A percentile compares a stretch with the other conserved stretches of the same genome.
phyloP scores from a whole-genome alignment of 1,140 invertebrate genomes.

The Aricia agestis region DNA sequence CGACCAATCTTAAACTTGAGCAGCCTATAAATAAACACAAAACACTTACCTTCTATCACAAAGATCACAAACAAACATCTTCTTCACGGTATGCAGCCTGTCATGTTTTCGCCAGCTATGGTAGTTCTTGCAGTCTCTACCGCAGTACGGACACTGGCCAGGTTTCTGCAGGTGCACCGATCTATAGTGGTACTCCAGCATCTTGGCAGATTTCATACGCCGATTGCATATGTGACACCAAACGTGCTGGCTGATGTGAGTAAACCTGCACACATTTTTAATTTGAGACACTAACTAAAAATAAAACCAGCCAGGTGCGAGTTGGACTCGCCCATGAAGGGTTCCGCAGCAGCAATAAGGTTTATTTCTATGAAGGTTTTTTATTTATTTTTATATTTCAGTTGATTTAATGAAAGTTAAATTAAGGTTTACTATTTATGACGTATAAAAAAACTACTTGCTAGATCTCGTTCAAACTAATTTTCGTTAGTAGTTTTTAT shows the following conservation, averaged over 20 bases:
- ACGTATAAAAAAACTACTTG: no score
- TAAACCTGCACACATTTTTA: conserved; percentile 27
- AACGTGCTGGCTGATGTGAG: conserved; percentile 24
- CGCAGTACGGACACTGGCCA: conserved; percentile 42
- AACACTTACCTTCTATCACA: conserved; percentile 48
- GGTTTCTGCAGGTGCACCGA: conserved; percentile 47
- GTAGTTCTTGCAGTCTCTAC: conserved; percentile 35
- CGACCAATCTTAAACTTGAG: no score
- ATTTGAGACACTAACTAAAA: no score
- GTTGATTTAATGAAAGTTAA: no score
- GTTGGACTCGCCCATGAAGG: no score
- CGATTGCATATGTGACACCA: conserved; percentile 41
- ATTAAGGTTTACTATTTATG: no score
- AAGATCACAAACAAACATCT: conserved; percentile 46
- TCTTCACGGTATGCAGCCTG: conserved; percentile 31
- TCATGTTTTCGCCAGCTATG: conserved; percentile 44
- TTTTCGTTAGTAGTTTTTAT: no score
- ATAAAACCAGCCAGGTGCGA: no score
- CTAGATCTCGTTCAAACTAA: no score
- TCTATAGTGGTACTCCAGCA: conserved; percentile 53
- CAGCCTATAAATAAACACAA: neutral
- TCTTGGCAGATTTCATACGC: conserved; percentile 24
- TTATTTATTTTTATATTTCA: no score
- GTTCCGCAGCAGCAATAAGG: no score
- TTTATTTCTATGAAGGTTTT: no score